phyloP scores from a whole-genome alignment of 2,888 invertebrate species.

The Nebria brevicollis region DNA sequence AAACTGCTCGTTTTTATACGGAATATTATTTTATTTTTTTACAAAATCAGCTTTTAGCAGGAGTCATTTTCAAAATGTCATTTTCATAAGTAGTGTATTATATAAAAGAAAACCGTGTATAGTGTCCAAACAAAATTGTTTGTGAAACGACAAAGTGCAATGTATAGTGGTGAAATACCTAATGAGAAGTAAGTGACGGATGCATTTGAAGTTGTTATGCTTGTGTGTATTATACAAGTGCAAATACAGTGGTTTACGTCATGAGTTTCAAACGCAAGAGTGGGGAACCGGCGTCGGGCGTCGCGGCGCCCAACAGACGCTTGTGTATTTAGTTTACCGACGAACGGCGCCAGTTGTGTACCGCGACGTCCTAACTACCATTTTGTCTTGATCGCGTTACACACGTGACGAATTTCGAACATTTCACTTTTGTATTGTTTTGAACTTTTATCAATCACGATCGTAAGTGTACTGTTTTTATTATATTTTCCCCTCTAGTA shows the following conservation, averaged over 20 bases:
- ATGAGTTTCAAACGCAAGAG: background rate
- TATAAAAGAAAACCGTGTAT: too few relatives aligned
- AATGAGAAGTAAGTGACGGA: conserved; percentile 4
- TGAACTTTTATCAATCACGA: too few relatives aligned
- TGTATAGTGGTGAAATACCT: background rate
- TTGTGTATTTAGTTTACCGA: conserved; percentile 24
- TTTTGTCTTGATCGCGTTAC: background rate
- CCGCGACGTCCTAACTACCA: background rate
- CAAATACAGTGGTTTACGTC: conserved; percentile 23
- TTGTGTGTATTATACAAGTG: conserved; percentile 3
- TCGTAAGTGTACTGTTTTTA: too few relatives aligned
- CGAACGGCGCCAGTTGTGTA: background rate
- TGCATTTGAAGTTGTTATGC: conserved; percentile 10
- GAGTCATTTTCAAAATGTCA: too few relatives aligned
- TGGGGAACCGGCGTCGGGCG: conserved; percentile 6
- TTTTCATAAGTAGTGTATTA: too few relatives aligned
- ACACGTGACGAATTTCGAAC: background rate
- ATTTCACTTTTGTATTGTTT: background rate
- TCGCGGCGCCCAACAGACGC: conserved; percentile 28
- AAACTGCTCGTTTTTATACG: too few relatives aligned
- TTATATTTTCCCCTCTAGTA: too few relatives aligned
- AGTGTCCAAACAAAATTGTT: too few relatives aligned
- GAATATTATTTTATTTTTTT: too few relatives aligned
- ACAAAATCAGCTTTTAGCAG: too few relatives aligned
- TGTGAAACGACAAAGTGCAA: too few relatives aligned